A percentile compares a stretch with the other conserved stretches of the same genome.
Conservation (phyloP, 2,888 invertebrate species). For the Acleris emargana region DNA sequence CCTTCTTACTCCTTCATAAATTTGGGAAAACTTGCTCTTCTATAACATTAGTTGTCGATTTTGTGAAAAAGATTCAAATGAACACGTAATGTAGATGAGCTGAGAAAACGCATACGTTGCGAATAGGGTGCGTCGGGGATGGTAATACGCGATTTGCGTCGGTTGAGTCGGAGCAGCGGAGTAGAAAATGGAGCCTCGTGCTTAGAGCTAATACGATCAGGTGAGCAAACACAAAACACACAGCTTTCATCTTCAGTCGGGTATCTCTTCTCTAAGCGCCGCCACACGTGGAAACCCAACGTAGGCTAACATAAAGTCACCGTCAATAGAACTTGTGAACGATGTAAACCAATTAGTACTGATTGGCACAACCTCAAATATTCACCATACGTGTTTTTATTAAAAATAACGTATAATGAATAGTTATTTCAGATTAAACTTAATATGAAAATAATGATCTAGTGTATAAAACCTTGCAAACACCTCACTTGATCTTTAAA, state of each 20-base stretch:
- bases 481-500: no score
- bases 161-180: conserved; percentile 71
- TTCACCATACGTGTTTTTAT: no score
- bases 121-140: conserved; percentile 68
- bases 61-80: conserved; percentile 49
- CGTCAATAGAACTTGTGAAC: no score
- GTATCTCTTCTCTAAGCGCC: conserved; percentile 58
- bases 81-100: conserved; percentile 46
- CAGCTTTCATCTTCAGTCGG: conserved; percentile 81
- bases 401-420: no score
- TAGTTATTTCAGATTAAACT: no score
- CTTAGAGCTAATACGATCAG: conserved; percentile 80
- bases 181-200: conserved; percentile 78
- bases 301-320: conserved; percentile 15
- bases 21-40: no score
- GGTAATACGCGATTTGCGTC: conserved; percentile 72
- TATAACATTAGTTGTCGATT: background rate
- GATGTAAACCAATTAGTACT: no score
- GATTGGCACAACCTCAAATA: no score
- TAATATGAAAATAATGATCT: no score
- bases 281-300: conserved; percentile 42
- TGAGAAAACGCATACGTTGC: conserved; percentile 62
- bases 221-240: conserved; percentile 77
- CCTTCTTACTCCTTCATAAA: no score
- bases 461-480: no score